phyloP scores from a whole-genome alignment of 2,888 invertebrate genomes.

The Pyrochroa serraticornis region DNA sequence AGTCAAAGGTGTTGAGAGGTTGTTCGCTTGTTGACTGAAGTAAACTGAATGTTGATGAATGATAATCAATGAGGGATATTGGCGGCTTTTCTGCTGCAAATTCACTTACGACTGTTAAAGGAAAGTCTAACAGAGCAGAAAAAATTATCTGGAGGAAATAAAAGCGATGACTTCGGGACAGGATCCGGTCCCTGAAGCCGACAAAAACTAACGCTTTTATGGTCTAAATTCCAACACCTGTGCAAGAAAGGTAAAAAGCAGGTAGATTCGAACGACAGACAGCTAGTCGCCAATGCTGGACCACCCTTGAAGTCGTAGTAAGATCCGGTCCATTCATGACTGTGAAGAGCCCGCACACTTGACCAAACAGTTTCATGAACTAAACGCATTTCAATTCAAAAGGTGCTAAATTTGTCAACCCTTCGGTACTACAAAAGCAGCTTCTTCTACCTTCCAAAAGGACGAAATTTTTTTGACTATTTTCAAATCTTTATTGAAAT shows the following conservation, averaged over 20 bases:
- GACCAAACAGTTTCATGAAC: constrained; percentile 7
- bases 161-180: constrained; percentile 2
- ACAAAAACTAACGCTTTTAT: constrained; percentile 19
- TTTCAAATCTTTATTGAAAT: too few species aligned
- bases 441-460: too few species aligned
- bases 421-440: neutral
- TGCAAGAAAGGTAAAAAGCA: constrained; percentile 28
- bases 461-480: too few species aligned
- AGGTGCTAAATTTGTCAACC: neutral
- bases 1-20: too few species aligned
- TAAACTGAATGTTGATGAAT: too few species aligned
- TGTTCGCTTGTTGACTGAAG: too few species aligned
- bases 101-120: too few species aligned
- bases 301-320: constrained; percentile 48
- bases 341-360: constrained; percentile 20
- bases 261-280: constrained; percentile 39
- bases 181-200: constrained; percentile 18
- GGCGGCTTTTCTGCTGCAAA: too few species aligned
- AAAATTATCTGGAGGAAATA: too few species aligned
- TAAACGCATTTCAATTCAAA: constrained; percentile 22
- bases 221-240: constrained; percentile 40
- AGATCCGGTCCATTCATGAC: constrained; percentile 42
- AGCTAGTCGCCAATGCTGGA: constrained; percentile 46
- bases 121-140: too few species aligned
- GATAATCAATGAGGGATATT: too few species aligned